A percentile compares a stretch with the other conserved stretches of the same genome.
phyloP scores from a whole-genome alignment of 2,797 vertebrate genomes.

The Chelon auratus region DNA sequence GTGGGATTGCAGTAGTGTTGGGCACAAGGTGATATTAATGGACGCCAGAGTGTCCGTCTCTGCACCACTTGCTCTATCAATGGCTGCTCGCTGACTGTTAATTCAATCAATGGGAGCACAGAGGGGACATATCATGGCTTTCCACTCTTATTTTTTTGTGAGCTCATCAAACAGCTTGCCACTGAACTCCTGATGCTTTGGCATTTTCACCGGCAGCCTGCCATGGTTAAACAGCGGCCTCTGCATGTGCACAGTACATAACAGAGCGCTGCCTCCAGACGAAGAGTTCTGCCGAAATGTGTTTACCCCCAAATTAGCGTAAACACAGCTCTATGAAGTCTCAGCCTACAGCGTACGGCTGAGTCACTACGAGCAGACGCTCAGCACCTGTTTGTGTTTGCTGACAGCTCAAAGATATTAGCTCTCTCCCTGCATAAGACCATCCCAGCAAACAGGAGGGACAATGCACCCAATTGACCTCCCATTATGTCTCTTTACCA shows the following conservation, averaged over 20 bases:
- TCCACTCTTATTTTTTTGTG: slow-evolving; percentile 9
- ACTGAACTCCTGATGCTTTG: slow-evolving; percentile 8
- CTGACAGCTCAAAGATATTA: slow-evolving; percentile 37
- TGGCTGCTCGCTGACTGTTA: slow-evolving; percentile 53
- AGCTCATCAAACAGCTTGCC: slow-evolving; percentile 38
- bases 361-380: slow-evolving; percentile 60
- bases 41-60: slow-evolving; percentile 33
- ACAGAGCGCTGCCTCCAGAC: slow-evolving; percentile 30
- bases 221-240: slow-evolving; percentile 24
- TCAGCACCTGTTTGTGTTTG: slow-evolving; percentile 69
- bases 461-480: slow-evolving; percentile 25
- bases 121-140: slow-evolving; percentile 11
- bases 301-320: slow-evolving; percentile 63
- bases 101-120: slow-evolving; percentile 49
- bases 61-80: slow-evolving; percentile 38
- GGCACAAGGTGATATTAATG: slow-evolving; percentile 52
- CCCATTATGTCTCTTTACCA: slow-evolving; percentile 16
- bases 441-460: slow-evolving; percentile 20
- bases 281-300: slow-evolving; percentile 43
- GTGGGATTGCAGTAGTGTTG: slow-evolving; percentile 35
- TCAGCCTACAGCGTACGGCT: slow-evolving; percentile 31
- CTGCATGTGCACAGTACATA: slow-evolving; percentile 12
- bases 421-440: slow-evolving; percentile 14
- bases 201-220: slow-evolving; percentile 11
- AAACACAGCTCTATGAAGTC: slow-evolving; percentile 55